These are phyloP conservation scores for Camponotus fellah DNA, from an alignment of 2,888 invertebrate genomes.

Conservation along the genomic window DNA sequence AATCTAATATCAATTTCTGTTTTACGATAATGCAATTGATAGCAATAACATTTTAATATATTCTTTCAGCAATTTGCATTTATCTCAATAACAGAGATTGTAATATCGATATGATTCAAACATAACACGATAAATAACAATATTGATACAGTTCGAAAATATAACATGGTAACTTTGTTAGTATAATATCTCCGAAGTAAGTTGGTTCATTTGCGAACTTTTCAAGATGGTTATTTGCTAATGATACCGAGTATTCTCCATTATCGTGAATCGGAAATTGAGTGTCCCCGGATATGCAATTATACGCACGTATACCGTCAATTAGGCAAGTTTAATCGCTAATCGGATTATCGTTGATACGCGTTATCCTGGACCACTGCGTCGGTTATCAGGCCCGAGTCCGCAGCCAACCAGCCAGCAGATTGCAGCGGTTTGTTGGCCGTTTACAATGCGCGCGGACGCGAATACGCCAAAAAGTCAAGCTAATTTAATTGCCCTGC, in stretches of 20 bases:
- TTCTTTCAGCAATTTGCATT: neutral
- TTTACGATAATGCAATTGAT: conserved; percentile 9
- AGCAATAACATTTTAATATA: conserved; percentile 5
- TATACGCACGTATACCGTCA: conserved; percentile 71
- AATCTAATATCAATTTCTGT: neutral
- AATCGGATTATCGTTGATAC: conserved; percentile 74
- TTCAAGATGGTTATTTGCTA: conserved; percentile 45
- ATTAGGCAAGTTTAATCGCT: conserved; percentile 75
- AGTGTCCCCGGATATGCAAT: conserved; percentile 64
- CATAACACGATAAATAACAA: conserved; percentile 3
- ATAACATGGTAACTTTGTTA: conserved; percentile 7
- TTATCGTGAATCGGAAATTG: conserved; percentile 67
- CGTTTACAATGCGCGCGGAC: conserved; percentile 25
- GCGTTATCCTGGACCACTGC: conserved; percentile 64
- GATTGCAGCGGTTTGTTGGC: conserved; percentile 11
- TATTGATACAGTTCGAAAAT: neutral
- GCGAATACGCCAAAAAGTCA: conserved; percentile 61
- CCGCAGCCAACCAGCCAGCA: conserved; percentile 18
- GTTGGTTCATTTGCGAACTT: conserved; percentile 49
- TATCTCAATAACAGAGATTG: too few species aligned
- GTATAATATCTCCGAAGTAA: neutral
- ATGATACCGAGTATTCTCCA: conserved; percentile 47
- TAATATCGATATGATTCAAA: conserved; percentile 2
- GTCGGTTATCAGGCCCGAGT: conserved; percentile 22
- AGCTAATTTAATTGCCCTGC: conserved; percentile 64